phyloP scores from a whole-genome alignment of 1,140 invertebrate species.

The Cataglyphis hispanica region DNA sequence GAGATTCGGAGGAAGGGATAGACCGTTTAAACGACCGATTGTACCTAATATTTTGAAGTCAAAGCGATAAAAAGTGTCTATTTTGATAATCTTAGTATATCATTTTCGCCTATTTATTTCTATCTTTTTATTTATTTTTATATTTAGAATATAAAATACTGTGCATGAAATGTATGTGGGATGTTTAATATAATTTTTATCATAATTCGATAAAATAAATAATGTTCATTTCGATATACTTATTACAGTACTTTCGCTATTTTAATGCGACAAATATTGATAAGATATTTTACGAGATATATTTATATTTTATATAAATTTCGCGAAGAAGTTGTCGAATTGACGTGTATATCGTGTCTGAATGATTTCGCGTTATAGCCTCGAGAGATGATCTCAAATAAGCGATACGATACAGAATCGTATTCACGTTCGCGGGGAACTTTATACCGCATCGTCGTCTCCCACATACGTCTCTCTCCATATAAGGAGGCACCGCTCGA shows the following conservation, averaged over 20 bases:
- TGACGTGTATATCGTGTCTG: neutral
- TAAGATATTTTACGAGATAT: neutral
- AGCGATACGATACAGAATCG: neutral
- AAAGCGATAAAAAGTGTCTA: constrained; percentile 22
- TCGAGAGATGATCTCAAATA: neutral
- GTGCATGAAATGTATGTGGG: too few species aligned
- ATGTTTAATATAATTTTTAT: neutral
- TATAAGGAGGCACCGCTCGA: constrained; percentile 81
- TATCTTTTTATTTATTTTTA: neutral
- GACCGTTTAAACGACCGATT: constrained; percentile 91
- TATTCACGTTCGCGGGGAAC: constrained; percentile 69
- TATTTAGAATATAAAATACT: neutral
- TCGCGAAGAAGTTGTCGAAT: neutral
- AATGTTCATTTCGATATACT: neutral
- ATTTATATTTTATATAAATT: neutral
- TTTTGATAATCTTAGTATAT: neutral
- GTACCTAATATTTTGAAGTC: constrained; percentile 71
- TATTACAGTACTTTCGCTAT: neutral
- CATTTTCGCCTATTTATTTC: too few species aligned
- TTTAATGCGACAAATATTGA: neutral
- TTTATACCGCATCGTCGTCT: constrained; percentile 78
- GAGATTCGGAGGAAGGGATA: constrained; percentile 93
- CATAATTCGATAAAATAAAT: neutral
- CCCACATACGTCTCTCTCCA: constrained; percentile 76
- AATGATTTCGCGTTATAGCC: neutral